Conservation (phyloP, 2,113 vertebrate species). For the Speoplatyrhinus poulsoni region DNA sequence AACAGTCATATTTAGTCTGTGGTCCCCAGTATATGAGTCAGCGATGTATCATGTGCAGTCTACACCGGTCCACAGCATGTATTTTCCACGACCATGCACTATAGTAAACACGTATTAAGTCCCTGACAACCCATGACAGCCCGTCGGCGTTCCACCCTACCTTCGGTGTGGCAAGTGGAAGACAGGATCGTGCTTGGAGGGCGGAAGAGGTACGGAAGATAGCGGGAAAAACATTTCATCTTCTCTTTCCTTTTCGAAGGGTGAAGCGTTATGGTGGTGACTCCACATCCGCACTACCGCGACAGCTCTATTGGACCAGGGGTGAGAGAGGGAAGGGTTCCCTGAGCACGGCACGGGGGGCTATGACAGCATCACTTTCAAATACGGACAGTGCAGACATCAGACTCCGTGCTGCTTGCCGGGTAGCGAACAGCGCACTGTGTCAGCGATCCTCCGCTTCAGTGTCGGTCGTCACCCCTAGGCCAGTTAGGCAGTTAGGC, state of each 20-base stretch:
- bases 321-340: constrained; percentile 48
- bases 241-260: constrained; percentile 74
- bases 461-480: constrained; percentile 21
- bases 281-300: constrained; percentile 77
- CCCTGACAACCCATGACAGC: constrained; percentile 40
- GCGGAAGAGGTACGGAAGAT: constrained; percentile 93
- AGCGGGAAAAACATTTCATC: constrained; percentile 98
- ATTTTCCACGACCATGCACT: constrained; percentile 8
- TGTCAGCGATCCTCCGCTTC: constrained; percentile 37
- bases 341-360: constrained; percentile 68
- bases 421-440: constrained; percentile 37
- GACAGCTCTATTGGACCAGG: constrained; percentile 62
- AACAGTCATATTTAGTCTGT: constrained; percentile 20
- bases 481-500: neutral
- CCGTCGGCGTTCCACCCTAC: constrained; percentile 76
- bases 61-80: too few relatives aligned
- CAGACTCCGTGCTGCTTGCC: constrained; percentile 42
- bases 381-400: constrained; percentile 17
- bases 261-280: constrained; percentile 62
- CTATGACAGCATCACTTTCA: constrained; percentile 77
- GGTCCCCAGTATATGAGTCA: neutral
- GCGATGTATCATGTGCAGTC: neutral
- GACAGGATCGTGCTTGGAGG: constrained; percentile 91
- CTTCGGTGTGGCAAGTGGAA: constrained; percentile 93
- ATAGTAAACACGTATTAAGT: constrained; percentile 54